phyloP scores from a whole-genome alignment of 2,113 vertebrate genomes.

The Podilymbus podiceps region DNA sequence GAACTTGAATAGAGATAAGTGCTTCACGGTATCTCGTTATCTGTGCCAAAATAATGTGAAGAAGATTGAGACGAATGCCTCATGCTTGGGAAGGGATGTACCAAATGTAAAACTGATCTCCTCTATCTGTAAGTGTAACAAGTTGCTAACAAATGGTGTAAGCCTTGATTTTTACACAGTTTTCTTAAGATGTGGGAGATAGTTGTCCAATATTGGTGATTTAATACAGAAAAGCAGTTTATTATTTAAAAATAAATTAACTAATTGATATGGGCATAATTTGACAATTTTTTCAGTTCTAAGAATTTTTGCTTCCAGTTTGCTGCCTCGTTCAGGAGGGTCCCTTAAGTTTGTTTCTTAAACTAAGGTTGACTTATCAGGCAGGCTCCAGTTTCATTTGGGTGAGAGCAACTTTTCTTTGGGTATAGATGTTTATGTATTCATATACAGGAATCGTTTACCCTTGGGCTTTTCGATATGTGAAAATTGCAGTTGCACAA shows the following conservation, averaged over 20 bases:
- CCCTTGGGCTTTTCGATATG: not conserved
- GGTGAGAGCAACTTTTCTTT: not conserved
- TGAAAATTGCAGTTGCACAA: not conserved
- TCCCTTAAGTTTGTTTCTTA: not conserved
- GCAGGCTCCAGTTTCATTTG: not conserved
- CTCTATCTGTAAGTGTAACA: not conserved
- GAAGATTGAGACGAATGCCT: not conserved
- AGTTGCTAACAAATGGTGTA: not conserved
- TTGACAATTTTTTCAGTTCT: not conserved
- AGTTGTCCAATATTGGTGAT: not conserved
- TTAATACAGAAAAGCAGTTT: not conserved
- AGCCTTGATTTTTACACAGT: not conserved
- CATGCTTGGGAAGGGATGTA: not conserved
- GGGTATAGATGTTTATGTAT: not conserved
- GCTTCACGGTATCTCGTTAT: not conserved
- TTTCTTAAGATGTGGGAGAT: not conserved
- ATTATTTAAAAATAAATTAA: not conserved
- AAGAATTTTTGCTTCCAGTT: not conserved
- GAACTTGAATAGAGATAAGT: not conserved
- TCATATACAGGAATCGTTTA: not conserved
- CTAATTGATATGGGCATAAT: not conserved
- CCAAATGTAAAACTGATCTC: not conserved
- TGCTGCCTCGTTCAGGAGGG: not conserved
- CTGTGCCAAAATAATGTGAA: not conserved
- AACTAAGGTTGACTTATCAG: not conserved